Conservation (phyloP, 2,888 invertebrate genomes). For the Mesorhabditis spiculigera region DNA sequence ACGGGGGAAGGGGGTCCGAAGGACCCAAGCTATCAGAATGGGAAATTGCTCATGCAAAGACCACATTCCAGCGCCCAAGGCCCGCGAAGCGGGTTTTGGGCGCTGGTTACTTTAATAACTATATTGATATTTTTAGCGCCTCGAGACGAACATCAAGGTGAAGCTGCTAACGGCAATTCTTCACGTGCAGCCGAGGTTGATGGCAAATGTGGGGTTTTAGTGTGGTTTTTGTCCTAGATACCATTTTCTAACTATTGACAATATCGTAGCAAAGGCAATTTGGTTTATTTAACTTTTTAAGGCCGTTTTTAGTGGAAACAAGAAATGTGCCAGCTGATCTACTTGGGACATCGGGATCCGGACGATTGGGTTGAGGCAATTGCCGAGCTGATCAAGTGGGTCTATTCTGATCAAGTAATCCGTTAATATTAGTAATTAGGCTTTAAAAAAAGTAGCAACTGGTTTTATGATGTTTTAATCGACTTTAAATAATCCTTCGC, state of each 20-base stretch:
- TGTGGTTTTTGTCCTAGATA: no score
- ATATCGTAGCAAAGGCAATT: neutral
- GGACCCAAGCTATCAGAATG: no score
- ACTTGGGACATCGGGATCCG: conserved; percentile 32
- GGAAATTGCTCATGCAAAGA: no score
- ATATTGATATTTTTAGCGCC: neutral
- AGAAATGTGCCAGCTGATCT: conserved; percentile 27
- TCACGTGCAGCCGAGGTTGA: neutral
- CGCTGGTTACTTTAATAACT: neutral
- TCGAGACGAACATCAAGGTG: neutral
- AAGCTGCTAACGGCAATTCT: neutral
- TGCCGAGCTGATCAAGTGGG: conserved; percentile 31
- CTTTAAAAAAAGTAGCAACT: no score
- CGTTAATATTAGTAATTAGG: no score
- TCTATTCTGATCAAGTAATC: no score
- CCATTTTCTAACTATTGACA: neutral
- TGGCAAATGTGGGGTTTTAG: neutral
- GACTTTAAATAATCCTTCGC: no score
- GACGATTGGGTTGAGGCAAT: conserved; percentile 46
- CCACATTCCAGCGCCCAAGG: no score
- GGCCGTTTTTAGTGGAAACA: conserved; percentile 29
- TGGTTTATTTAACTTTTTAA: neutral
- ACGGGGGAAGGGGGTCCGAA: no score
- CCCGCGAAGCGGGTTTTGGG: neutral
- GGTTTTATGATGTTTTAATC: no score